Evolutionary conservation across 2,113 vertebrate species (phyloP), one percentile per base, ranked within the genome.

Genomic region (Pseudolaguvia tuberculata): DNA sequence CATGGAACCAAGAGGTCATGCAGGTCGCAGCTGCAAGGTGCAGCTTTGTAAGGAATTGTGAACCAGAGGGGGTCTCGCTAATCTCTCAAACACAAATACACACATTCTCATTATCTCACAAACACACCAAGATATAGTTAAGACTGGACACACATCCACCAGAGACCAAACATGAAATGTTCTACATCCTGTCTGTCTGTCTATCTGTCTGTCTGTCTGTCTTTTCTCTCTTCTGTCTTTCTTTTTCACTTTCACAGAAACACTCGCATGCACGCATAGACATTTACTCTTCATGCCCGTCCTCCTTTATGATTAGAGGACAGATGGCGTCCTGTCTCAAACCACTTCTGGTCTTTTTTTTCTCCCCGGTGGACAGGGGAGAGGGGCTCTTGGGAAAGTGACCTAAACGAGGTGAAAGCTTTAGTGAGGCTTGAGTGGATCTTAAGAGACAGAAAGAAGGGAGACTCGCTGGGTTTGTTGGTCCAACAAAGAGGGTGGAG

Each of bases 251-350:
- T 47, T 69, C 51, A 13, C 31, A 20, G 27, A 74, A 42, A 35
- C 55, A 66, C 68, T 56, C 58, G 51, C 73, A 42, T 51, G 73
- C 69, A 78, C 76, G 47, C 50, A 45, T 18, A 71, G 68, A 72
- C 57, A 70, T 74, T 68, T 61, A 35, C 11, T 55, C 18, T 23
- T 48, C 52, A 69, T 75, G 72, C 74, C 76, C 67, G 58, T 72
- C 61, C 53, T 70, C 76, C 80, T 79, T 81, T 79, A 81, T 81
- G 77, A 78, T 70, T 50, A 58, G 77, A 69, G 80, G 80, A 81
- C 80, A 81, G 80, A 81, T 81, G 80, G 80, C 76, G 77, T 78
- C 80, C 80, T 78, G 80, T 75, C 73, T 72, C 79, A 81, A 76
- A 81, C 62, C 77, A 79, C 77, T 81, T 79, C 80, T 81, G 72